Conservation (phyloP, 2,888 invertebrate genomes). For the Tubiluchus corallicola region DNA sequence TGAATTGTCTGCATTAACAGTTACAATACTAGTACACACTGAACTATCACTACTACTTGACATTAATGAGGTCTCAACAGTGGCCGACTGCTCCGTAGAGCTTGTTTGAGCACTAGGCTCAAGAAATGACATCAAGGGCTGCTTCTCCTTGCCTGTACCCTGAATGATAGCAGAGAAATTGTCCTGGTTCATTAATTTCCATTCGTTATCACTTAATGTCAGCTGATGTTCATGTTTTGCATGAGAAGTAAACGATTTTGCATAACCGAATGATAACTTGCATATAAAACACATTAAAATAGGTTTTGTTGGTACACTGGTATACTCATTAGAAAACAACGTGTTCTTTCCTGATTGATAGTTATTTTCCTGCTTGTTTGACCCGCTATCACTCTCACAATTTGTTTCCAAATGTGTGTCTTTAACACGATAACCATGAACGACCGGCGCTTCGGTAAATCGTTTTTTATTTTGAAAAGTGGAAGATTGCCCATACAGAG, state of each 20-base stretch:
- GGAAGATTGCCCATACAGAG: conserved; percentile 17
- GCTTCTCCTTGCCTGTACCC: conserved; percentile 78
- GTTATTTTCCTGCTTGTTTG: no score
- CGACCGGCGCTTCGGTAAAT: conserved; percentile 41
- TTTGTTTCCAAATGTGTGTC: conserved; percentile 32
- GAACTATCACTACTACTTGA: no score
- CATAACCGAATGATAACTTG: conserved; percentile 89
- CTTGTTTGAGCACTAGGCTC: conserved; percentile 40
- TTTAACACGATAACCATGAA: conserved; percentile 80
- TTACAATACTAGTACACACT: no score
- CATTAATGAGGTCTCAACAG: no score
- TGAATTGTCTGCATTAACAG: background rate
- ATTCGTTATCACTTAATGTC: conserved; percentile 67
- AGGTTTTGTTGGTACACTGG: conserved; percentile 70
- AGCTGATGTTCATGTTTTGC: conserved; percentile 83
- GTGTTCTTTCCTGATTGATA: no score
- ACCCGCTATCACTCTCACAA: no score
- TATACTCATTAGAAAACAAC: conserved; percentile 24
- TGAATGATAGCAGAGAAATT: conserved; percentile 91
- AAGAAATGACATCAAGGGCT: conserved; percentile 80
- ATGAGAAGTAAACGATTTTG: conserved; percentile 86
- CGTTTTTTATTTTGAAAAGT: conserved; percentile 33
- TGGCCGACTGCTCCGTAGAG: no score
- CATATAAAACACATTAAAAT: conserved; percentile 99
- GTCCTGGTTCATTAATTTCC: conserved; percentile 66